phyloP scores from a whole-genome alignment of 2,797 vertebrate species.

The Ctenopoma multispine region DNA sequence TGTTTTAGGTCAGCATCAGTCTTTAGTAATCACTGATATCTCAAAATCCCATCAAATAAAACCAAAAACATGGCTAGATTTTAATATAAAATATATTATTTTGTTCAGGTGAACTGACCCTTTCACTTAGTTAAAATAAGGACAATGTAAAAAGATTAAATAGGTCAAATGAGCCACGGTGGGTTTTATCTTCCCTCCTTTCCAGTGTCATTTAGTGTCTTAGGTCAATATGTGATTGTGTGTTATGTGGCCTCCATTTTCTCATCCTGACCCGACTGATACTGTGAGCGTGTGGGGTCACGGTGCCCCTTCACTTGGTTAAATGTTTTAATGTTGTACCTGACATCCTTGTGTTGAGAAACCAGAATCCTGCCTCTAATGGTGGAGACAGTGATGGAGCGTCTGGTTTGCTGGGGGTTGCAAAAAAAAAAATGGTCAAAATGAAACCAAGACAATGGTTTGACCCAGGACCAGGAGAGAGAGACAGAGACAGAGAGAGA shows the following conservation, averaged over 20 bases:
- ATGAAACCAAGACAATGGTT: slow-evolving; percentile 52
- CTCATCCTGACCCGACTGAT: slow-evolving; percentile 65
- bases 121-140: slow-evolving; percentile 45
- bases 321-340: slow-evolving; percentile 70
- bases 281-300: slow-evolving; percentile 35
- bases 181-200: slow-evolving; percentile 37
- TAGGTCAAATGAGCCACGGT: slow-evolving; percentile 40
- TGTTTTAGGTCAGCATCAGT: not conserved
- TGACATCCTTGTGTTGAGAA: slow-evolving; percentile 55
- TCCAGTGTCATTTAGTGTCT: slow-evolving; percentile 52
- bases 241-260: slow-evolving; percentile 74
- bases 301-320: slow-evolving; percentile 45
- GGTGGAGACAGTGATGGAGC: slow-evolving; percentile 61
- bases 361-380: slow-evolving; percentile 31
- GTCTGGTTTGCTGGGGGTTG: slow-evolving; percentile 22
- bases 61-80: not conserved
- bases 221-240: slow-evolving; percentile 60
- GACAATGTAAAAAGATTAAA: slow-evolving; percentile 29
- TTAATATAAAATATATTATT: not conserved
- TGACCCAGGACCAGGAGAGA: slow-evolving; percentile 47
- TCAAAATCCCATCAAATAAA: slow-evolving; percentile 10
- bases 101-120: slow-evolving; percentile 42
- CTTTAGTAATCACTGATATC: not conserved
- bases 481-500: slow-evolving; percentile 14
- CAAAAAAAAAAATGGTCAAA: slow-evolving; percentile 32